Conservation (phyloP, 2,888 invertebrate species). For the Lordiphosa fenestrarum region DNA sequence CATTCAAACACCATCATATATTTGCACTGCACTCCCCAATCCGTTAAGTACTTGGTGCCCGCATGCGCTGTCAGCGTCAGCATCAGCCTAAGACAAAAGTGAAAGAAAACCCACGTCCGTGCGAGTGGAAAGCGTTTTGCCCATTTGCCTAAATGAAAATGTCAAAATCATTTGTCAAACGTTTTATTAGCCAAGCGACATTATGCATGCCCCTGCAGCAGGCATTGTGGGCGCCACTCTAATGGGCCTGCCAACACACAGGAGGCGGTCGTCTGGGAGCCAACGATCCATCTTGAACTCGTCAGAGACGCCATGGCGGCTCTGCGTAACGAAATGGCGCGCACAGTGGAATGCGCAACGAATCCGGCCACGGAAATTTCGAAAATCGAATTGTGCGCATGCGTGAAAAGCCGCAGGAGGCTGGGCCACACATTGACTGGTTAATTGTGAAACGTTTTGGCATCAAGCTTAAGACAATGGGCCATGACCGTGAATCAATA, state of each 20-base stretch:
- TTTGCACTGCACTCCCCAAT: constrained; percentile 37
- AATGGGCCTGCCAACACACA: constrained; percentile 23
- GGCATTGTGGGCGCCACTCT: constrained; percentile 32
- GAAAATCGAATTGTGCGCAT: constrained; percentile 54
- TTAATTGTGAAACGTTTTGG: constrained; percentile 30
- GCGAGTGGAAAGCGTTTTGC: constrained; percentile 35
- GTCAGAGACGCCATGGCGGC: constrained; percentile 35
- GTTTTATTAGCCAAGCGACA: constrained; percentile 51
- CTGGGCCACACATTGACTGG: constrained; percentile 40
- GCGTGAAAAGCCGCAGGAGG: constrained; percentile 67
- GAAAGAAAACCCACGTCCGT: constrained; percentile 21
- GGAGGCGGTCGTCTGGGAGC: constrained; percentile 34
- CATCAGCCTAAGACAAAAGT: constrained; percentile 35
- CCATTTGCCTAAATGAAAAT: constrained; percentile 58
- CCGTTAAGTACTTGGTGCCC: constrained; percentile 35
- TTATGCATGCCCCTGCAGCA: constrained; percentile 13
- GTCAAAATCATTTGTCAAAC: constrained; percentile 70
- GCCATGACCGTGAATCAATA: constrained; percentile 52
- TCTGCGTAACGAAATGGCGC: constrained; percentile 62
- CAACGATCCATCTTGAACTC: constrained; percentile 54
- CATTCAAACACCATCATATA: constrained; percentile 45
- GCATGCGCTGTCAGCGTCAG: constrained; percentile 59
- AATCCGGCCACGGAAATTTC: constrained; percentile 44
- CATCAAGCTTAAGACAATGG: constrained; percentile 18
- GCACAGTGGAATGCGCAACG: constrained; percentile 60